These are phyloP conservation scores for Lipotes vexillifer DNA, from an alignment of 2,113 vertebrate species.

Conservation along the genomic window DNA sequence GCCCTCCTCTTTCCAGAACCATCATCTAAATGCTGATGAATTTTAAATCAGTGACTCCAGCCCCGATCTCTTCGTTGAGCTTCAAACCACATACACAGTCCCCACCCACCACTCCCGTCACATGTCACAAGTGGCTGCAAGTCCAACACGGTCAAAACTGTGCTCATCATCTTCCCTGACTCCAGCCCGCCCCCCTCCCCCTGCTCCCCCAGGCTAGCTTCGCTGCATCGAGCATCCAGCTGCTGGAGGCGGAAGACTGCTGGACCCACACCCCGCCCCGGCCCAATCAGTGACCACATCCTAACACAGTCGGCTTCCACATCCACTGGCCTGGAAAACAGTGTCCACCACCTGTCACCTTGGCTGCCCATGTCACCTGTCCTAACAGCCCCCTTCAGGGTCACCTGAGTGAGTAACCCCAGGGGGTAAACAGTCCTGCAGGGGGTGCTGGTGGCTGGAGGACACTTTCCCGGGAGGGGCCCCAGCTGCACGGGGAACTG, in stretches of 20 bases:
- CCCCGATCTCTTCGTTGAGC: fast-evolving
- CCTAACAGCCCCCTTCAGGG: fast-evolving
- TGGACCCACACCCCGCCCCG: fast-evolving
- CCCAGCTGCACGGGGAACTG: fast-evolving
- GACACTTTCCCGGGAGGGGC: neutral
- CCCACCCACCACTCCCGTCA: fast-evolving
- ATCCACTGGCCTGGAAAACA: too few species aligned
- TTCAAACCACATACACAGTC: neutral
- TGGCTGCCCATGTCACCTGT: neutral
- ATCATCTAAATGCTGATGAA: fast-evolving
- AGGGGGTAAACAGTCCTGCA: neutral
- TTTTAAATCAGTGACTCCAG: fast-evolving
- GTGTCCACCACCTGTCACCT: fast-evolving
- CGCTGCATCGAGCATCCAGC: fast-evolving
- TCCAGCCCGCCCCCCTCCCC: too few species aligned
- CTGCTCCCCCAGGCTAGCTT: too few species aligned
- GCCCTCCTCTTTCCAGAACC: neutral
- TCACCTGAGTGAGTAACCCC: fast-evolving
- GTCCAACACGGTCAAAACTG: fast-evolving
- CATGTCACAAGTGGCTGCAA: fast-evolving
- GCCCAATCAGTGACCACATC: fast-evolving
- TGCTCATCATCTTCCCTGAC: fast-evolving
- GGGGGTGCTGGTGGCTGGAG: neutral
- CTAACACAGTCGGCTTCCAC: too few species aligned
- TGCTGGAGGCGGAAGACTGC: neutral